phyloP scores from a whole-genome alignment of 2,113 vertebrate species.

The Phaethon lepturus region DNA sequence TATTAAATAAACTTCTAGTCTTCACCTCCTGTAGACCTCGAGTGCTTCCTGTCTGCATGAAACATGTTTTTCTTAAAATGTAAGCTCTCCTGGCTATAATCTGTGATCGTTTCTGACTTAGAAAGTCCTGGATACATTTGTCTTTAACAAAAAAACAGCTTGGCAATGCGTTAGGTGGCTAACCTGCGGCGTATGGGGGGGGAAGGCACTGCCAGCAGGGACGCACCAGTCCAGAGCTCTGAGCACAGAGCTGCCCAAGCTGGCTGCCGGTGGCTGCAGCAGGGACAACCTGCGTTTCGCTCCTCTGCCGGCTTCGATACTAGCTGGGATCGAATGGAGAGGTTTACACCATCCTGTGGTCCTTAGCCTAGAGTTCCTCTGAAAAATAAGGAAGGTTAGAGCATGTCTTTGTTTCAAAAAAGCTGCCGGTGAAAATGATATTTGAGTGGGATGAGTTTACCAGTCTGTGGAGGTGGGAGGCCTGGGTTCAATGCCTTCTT shows the following conservation, averaged over 20 bases:
- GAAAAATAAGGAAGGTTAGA: neutral
- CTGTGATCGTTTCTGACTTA: neutral
- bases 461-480: neutral
- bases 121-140: neutral
- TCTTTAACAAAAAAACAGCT: neutral
- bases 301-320: neutral
- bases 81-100: neutral
- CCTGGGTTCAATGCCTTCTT: neutral
- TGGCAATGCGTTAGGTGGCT: neutral
- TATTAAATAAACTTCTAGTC: neutral
- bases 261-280: neutral
- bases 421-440: neutral
- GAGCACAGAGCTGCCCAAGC: neutral
- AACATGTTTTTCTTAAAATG: neutral
- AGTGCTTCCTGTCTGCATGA: neutral
- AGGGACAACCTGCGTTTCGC: neutral
- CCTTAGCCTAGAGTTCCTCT: neutral
- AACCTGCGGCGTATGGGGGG: rapidly evolving
- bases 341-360: neutral
- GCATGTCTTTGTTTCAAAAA: neutral
- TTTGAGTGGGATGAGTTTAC: neutral
- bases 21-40: neutral
- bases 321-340: neutral
- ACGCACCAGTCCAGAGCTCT: rapidly evolving
- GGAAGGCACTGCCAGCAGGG: neutral